A percentile compares a stretch with the other conserved stretches of the same genome.
phyloP scores from a whole-genome alignment of 2,113 vertebrate species.

The Erythrocercus mccallii region DNA sequence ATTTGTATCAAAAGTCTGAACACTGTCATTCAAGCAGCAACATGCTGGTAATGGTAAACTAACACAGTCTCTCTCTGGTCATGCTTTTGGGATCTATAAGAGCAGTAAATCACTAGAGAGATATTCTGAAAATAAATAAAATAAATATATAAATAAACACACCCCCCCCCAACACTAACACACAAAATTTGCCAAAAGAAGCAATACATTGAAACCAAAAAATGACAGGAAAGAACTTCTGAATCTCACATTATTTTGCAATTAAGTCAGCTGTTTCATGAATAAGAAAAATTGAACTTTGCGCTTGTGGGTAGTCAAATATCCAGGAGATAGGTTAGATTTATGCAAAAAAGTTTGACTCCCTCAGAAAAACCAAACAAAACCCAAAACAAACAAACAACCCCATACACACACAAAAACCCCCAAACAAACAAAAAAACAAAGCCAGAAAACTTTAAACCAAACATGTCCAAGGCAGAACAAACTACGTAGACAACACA shows the following conservation, averaged over 20 bases:
- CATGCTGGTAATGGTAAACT: background rate
- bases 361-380: background rate
- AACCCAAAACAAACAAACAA: too few relatives aligned
- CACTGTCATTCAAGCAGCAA: background rate
- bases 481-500: background rate
- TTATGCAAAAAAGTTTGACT: background rate
- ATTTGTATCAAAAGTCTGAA: background rate
- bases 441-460: background rate
- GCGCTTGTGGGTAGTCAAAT: background rate
- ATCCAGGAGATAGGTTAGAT: background rate
- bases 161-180: background rate
- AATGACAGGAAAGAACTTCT: slow-evolving; percentile 1
- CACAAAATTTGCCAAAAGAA: background rate
- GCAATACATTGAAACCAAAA: background rate
- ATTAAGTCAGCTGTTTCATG: background rate
- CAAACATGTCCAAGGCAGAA: background rate
- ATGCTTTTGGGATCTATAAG: slow-evolving; percentile 32
- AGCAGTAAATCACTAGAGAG: slow-evolving; percentile 17
- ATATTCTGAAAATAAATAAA: background rate
- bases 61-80: background rate
- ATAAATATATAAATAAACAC: background rate
- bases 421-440: background rate
- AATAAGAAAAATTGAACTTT: background rate
- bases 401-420: background rate
- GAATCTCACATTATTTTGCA: background rate